A percentile compares a stretch with the other conserved stretches of the same genome.
Evolutionary conservation across 2,113 vertebrate species (phyloP).

Genomic region (Gymnogyps californianus): DNA sequence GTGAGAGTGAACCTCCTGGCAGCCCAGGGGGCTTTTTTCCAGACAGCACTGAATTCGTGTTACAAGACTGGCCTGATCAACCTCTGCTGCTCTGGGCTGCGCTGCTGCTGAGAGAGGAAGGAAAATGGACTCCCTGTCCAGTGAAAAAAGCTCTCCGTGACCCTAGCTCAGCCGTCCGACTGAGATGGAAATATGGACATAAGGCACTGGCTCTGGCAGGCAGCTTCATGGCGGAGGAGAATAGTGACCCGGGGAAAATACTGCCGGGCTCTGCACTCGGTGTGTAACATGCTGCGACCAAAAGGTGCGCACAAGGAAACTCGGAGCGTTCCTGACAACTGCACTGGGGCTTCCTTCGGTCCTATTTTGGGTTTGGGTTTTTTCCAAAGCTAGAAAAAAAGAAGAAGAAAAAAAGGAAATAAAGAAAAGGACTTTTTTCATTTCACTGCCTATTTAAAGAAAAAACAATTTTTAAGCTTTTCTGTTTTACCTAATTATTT

Average conservation of each 20-base stretch:
- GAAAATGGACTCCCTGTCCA: neutral
- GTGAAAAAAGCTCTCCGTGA: neutral
- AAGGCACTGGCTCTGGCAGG: neutral
- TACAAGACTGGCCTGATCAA: neutral
- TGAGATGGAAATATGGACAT: neutral
- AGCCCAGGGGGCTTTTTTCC: neutral
- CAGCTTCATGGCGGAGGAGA: neutral
- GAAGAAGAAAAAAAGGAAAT: neutral
- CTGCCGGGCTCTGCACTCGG: neutral
- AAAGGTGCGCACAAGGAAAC: rapidly evolving
- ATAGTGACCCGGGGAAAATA: rapidly evolving
- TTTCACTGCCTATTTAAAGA: neutral
- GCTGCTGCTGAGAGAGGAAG: neutral
- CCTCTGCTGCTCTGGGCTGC: neutral
- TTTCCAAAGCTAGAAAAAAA: neutral
- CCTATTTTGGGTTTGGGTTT: neutral
- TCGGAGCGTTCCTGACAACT: neutral
- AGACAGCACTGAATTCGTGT: neutral
- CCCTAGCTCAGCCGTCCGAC: neutral
- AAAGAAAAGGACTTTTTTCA: neutral
- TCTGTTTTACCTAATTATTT: neutral
- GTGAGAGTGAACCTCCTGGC: neutral
- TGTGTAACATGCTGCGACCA: rapidly evolving
- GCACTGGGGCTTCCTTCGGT: neutral
- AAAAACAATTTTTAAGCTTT: neutral